Percentiles rank a stretch among this genome's conserved stretches.
Evolutionary conservation across 2,888 invertebrate genomes (phyloP).

Genomic region (Hyles lineata): DNA sequence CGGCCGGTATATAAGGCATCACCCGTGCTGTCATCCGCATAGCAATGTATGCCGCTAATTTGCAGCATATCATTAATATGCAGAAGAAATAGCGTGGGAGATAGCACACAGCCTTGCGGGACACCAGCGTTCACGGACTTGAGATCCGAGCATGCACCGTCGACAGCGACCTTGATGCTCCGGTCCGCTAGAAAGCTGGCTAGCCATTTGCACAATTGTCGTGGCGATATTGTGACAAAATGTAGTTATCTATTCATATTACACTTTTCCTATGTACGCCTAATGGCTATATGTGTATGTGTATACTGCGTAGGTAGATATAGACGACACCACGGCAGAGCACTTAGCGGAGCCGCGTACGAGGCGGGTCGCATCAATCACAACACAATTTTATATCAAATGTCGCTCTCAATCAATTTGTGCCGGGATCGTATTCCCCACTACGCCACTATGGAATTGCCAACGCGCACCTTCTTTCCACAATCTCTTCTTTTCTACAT

Average conservation of each 20-base stretch:
- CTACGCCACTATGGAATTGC: slow-evolving; percentile 44
- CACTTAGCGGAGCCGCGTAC: slow-evolving; percentile 77
- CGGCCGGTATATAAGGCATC: no score
- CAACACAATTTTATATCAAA: slow-evolving; percentile 85
- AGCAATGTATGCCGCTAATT: no score
- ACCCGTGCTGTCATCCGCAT: no score
- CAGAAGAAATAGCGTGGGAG: no score
- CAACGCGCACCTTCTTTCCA: slow-evolving; percentile 55
- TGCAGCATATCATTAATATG: no score
- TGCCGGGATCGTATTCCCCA: slow-evolving; percentile 78
- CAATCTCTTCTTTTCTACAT: slow-evolving; percentile 38
- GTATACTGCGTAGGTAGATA: slow-evolving; percentile 53
- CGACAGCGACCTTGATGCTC: no score
- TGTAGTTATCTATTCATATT: slow-evolving; percentile 33
- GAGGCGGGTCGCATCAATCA: slow-evolving; percentile 83
- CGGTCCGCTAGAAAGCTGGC: no score
- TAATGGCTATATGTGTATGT: slow-evolving; percentile 55
- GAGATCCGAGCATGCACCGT: no score
- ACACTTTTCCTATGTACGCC: slow-evolving; percentile 43
- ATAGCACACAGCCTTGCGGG: no score
- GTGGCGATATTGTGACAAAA: slow-evolving; percentile 28
- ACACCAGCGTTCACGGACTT: no score
- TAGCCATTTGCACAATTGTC: no score
- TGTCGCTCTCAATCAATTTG: slow-evolving; percentile 85
- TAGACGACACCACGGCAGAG: slow-evolving; percentile 74